These are phyloP conservation scores for Balearica regulorum DNA, from an alignment of 2,797 vertebrate species.

Conservation along the genomic window DNA sequence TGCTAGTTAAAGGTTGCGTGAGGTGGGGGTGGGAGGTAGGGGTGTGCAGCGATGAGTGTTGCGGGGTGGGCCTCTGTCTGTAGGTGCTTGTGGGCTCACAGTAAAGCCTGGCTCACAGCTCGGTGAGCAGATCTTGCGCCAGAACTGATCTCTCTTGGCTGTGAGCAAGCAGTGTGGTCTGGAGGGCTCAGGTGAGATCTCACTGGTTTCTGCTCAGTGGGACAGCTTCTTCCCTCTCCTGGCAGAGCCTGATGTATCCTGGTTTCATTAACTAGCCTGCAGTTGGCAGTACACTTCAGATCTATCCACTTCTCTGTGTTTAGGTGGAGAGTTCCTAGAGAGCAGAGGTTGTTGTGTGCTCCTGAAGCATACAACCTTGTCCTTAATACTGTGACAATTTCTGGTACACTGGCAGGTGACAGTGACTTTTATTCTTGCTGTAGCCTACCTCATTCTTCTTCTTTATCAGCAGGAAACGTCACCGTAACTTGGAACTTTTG, in stretches of 20 bases:
- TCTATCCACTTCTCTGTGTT: accelerated
- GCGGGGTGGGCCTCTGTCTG: neutral
- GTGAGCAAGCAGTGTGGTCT: neutral
- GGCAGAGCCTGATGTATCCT: neutral
- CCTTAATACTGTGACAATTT: neutral
- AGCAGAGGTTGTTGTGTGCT: neutral
- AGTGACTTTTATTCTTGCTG: neutral
- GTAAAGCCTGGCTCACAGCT: neutral
- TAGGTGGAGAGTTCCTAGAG: neutral
- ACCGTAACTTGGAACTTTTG: neutral
- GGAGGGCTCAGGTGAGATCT: neutral
- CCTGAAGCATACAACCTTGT: neutral
- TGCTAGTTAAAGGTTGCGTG: accelerated
- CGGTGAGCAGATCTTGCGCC: neutral
- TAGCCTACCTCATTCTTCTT: neutral
- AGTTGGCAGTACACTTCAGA: neutral
- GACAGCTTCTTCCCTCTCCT: neutral
- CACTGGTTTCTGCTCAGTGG: neutral
- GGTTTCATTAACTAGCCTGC: neutral
- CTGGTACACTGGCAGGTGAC: neutral
- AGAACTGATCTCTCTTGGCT: neutral
- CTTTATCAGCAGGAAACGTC: neutral
- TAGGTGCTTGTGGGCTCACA: neutral
- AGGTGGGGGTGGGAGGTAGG: neutral
- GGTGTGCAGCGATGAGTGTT: neutral